Evolutionary conservation across 2,113 vertebrate genomes (phyloP).

Genomic region (Setophaga petechia): DNA sequence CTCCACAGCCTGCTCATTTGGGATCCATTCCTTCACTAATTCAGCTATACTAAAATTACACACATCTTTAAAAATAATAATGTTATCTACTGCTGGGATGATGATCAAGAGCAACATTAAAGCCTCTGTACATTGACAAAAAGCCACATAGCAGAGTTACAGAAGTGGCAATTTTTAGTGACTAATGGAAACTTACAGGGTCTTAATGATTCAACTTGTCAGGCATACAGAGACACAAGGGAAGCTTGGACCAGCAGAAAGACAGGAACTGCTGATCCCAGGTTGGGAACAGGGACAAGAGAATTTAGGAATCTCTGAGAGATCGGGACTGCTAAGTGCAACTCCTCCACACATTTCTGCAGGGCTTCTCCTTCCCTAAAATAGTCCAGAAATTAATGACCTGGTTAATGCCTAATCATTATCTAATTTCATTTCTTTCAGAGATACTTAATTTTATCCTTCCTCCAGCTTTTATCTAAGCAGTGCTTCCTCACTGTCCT

Average conservation of each 20-base stretch:
- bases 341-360: neutral
- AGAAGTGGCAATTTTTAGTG: neutral
- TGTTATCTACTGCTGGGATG: neutral
- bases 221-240: neutral
- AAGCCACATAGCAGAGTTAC: neutral
- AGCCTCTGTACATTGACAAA: neutral
- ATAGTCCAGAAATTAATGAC: constrained; percentile 45
- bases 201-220: neutral
- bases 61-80: neutral
- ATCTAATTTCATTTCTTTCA: neutral
- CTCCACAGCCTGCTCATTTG: neutral
- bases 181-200: neutral
- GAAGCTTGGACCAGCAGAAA: neutral
- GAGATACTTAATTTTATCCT: neutral
- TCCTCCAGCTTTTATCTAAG: neutral
- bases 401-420: neutral
- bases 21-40: neutral
- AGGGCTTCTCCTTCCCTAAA: neutral
- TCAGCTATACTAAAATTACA: neutral
- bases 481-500: accelerated
- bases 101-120: neutral
- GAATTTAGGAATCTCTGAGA: neutral
- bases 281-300: neutral
- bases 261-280: neutral
- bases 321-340: neutral